These are phyloP conservation scores for Bradypodion pumilum DNA, from an alignment of 2,797 vertebrate species.

Conservation along the genomic window DNA sequence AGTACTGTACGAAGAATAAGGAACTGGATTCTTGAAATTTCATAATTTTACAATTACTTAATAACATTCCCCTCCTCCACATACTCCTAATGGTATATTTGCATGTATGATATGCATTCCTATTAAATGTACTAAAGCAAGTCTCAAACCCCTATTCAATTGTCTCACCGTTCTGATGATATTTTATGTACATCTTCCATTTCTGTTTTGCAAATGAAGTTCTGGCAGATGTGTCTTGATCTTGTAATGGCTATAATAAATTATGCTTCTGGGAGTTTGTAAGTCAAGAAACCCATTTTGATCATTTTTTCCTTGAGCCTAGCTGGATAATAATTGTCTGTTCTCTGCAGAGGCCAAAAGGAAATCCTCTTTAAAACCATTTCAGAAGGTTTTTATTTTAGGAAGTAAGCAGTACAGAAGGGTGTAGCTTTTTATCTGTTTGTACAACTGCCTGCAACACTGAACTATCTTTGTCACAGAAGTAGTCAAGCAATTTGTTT, in stretches of 20 bases:
- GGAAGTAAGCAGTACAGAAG: constrained; percentile 1
- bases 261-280: background rate
- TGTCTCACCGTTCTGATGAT: constrained; percentile 25
- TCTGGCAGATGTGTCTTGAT: background rate
- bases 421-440: constrained; percentile 19
- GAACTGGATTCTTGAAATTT: background rate
- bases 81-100: background rate
- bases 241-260: constrained; percentile 7
- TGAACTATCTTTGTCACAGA: constrained; percentile 28
- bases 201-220: background rate
- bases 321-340: background rate
- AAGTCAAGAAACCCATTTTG: background rate
- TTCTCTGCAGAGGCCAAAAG: constrained; percentile 28
- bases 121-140: background rate
- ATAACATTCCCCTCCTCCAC: too few relatives aligned
- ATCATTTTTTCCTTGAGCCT: background rate
- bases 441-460: background rate
- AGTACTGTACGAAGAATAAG: background rate
- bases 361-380: constrained; percentile 20
- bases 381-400: background rate
- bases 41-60: background rate
- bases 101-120: background rate
- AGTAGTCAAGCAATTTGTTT: constrained; percentile 35
- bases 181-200: background rate
- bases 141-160: background rate